Evolutionary conservation across 2,888 invertebrate species (phyloP), one percentile per base, ranked within the genome.

Genomic region (Rotaria magnacalcarata): DNA sequence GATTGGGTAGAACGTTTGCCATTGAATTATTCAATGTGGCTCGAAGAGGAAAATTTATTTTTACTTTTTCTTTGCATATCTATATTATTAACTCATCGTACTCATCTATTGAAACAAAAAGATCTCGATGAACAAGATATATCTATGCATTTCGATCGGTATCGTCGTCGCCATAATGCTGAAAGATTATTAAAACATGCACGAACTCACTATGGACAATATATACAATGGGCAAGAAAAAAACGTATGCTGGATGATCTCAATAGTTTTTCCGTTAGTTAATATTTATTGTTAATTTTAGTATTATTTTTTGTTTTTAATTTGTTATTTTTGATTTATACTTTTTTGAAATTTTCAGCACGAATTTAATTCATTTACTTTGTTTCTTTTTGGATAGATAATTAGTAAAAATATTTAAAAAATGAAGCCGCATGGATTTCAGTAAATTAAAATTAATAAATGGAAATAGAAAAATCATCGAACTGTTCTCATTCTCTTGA

Each of bases 221-320:
- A 80, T 80, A 80, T 80, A 14, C 80, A 80, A 47, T 80, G 47
- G 24, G 47, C 80, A 80, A 80, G 80, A 80, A 80, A 80, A n/a
- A 80, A 47, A n/a, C 80, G 80, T 47, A 80, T 80, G 80, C 10
- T 47, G 0, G 80, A 80, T 80, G 80, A 80, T 80, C 80, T 80
- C n/a, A 47, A 11, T n/a, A 43, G 19, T 2, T 43, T 80, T 80
- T 80, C 80, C 14, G 14, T 47, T 43, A 80, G 80, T 80, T 80
- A 80, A 47, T 21, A 41, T 41, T 60, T 27, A 8, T 27, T 60
- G 10, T 34, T 27, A 5, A 34, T 27, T 19, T 67, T 67, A 67
- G 19, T 16, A 27, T 34, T 34, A 34, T 67, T 67, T 27, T 8
- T 67, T 7, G 19, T 24, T 56, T 2, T 52, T 56, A 8, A 56